These are phyloP conservation scores for Poecilia wingei DNA, from an alignment of 2,797 vertebrate species.

Conservation along the genomic window DNA sequence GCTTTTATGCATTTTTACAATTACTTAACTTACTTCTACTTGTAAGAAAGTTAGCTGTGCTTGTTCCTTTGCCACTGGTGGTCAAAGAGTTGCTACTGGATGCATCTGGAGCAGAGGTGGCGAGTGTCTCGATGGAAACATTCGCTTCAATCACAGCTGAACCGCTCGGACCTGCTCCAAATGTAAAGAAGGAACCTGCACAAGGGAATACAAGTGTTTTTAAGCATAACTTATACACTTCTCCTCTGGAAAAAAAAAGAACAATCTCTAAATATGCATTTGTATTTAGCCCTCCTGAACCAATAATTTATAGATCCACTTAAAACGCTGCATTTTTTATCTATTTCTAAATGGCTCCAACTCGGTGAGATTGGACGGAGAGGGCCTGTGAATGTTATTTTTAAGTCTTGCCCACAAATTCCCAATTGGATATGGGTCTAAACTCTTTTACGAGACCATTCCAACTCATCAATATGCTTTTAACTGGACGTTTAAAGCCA, in stretches of 20 bases:
- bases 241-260: not conserved
- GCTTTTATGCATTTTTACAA: not conserved
- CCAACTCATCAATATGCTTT: not conserved
- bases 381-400: not conserved
- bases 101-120: slow-evolving; percentile 39
- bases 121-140: slow-evolving; percentile 38
- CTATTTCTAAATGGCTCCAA: not conserved
- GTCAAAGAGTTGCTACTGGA: slow-evolving; percentile 21
- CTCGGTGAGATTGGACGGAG: not conserved
- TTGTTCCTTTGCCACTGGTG: slow-evolving; percentile 17
- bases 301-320: not conserved
- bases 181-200: slow-evolving; percentile 78
- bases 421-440: not conserved
- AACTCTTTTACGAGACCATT: no score
- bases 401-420: not conserved
- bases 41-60: slow-evolving; percentile 25
- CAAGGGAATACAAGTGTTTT: slow-evolving; percentile 10
- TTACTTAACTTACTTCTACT: slow-evolving; percentile 59
- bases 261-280: no score
- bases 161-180: slow-evolving; percentile 72
- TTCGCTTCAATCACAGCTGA: slow-evolving; percentile 57
- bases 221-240: not conserved
- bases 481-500: not conserved
- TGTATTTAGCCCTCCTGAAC: no score
- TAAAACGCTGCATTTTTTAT: not conserved